Conservation (phyloP, 2,888 invertebrate species). For the Pollenia griseotomentosa region DNA sequence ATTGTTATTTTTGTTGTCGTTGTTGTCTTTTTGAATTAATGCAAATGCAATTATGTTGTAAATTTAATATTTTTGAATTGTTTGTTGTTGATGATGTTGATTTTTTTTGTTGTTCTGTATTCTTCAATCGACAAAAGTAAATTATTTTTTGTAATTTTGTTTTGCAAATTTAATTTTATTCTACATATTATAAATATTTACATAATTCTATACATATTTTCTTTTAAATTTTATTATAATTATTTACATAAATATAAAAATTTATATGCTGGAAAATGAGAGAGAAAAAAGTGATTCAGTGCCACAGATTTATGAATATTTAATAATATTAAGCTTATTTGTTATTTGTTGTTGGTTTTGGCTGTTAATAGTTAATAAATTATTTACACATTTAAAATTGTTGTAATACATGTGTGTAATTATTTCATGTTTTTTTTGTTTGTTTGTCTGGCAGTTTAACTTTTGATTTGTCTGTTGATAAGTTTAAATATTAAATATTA, state of each 20-base stretch:
- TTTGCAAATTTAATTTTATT: background rate
- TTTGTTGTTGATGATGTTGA: background rate
- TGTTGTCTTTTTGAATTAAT: conserved; percentile 53
- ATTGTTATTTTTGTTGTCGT: conserved; percentile 18
- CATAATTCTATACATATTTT: conserved; percentile 52
- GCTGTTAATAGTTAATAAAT: conserved; percentile 60
- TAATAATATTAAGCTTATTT: conserved; percentile 51
- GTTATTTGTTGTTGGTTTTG: conserved; percentile 39
- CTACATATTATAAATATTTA: conserved; percentile 51
- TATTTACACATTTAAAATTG: conserved; percentile 51
- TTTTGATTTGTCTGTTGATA: background rate
- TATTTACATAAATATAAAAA: conserved; percentile 46
- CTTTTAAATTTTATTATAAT: conserved; percentile 37
- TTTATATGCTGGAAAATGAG: conserved; percentile 16
- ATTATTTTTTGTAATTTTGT: conserved; percentile 32
- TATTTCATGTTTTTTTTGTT: background rate
- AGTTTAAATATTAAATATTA: background rate
- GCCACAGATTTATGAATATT: conserved; percentile 56
- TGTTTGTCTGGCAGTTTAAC: background rate
- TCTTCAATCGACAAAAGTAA: conserved; percentile 68
- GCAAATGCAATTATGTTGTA: conserved; percentile 67
- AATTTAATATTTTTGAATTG: conserved; percentile 48
- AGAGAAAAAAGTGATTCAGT: conserved; percentile 6
- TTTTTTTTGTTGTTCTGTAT: conserved; percentile 28
- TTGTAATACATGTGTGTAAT: conserved; percentile 31